Base-by-base conservation (phyloP, 2,888 invertebrate species). In the Reticulitermes lucifugus region DNA sequence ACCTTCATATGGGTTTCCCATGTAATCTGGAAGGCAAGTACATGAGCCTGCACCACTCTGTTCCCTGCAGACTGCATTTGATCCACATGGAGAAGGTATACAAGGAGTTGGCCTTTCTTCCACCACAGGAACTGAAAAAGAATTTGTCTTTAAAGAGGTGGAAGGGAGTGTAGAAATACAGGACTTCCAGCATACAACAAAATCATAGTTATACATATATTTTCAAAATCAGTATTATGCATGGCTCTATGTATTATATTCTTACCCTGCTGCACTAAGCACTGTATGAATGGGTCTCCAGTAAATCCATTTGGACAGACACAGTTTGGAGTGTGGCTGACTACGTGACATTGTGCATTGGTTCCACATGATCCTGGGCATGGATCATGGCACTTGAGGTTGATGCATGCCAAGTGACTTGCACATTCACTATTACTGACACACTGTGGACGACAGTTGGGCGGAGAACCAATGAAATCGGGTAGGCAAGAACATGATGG, bases 91-190 rank as follows among this genome's bases (percentile, higher is more conserved):
- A 73, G 90, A 91, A 86, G 92, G 92, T 46, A 89, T 87, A 87
- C 92, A 90, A 46, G 94, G 96, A 87, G 92, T 93, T 87, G 92
- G 91, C 87, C 92, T 90, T 90, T 94, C 94, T 95, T 95, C 87
- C 86, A 86, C 22, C 10, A 59, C n/a, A 22, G 80, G 59, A 75
- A 59, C 83, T 83, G 75, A 7, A 75, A 75, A 79, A 35, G 2
- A 71, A 65, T 10, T 14, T 10, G 14, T 55, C 51, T 14, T 55
- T 14, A 55, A 55, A 55, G 12, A 14, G 51, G 5, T 55, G 51
- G 51, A 9, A 55, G 51, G 14, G 51, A 46, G 10, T 55, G 51
- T n/a, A n/a, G n/a, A 6, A 65, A n/a, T n/a, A 65, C 12, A 65
- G 6, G 10, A 22, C n/a, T 22, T 65, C 12, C 1, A 65, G n/a